These are phyloP conservation scores for Echinometra lucunter DNA, from an alignment of 53 echinoderm and acorn worm species.

Conservation along the genomic window DNA sequence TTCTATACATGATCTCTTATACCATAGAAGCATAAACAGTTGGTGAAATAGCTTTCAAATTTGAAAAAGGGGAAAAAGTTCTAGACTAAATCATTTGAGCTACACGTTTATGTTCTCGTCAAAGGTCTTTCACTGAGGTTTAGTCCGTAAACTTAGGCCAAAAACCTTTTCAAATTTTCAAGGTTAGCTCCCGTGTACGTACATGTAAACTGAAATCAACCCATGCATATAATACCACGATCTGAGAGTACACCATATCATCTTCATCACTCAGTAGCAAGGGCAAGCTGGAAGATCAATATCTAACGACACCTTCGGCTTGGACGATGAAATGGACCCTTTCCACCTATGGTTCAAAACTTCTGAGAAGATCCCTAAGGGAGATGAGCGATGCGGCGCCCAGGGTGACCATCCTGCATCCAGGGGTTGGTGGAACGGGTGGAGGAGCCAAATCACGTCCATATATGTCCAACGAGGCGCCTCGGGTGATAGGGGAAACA, in stretches of 20 bases:
- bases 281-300: background rate
- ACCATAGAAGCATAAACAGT: no score
- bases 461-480: slow-evolving; percentile 54
- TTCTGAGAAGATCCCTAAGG: slow-evolving; percentile 68
- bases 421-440: slow-evolving; percentile 4
- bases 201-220: background rate
- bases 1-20: no score
- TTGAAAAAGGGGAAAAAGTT: no score
- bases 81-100: no score
- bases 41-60: no score
- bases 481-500: slow-evolving; percentile 54
- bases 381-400: slow-evolving; percentile 31
- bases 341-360: background rate
- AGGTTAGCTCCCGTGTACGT: background rate
- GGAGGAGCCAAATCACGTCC: slow-evolving; percentile 57
- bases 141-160: no score
- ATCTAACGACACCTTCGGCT: background rate
- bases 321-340: background rate
- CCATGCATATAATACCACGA: background rate
- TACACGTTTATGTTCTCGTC: no score
- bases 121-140: no score
- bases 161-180: background rate
- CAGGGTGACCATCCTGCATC: slow-evolving; percentile 27
- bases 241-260: background rate
- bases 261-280: background rate